A percentile compares a stretch with the other conserved stretches of the same genome.
phyloP scores from a whole-genome alignment of 2,113 vertebrate genomes.

The Oreochromis tanganicae region DNA sequence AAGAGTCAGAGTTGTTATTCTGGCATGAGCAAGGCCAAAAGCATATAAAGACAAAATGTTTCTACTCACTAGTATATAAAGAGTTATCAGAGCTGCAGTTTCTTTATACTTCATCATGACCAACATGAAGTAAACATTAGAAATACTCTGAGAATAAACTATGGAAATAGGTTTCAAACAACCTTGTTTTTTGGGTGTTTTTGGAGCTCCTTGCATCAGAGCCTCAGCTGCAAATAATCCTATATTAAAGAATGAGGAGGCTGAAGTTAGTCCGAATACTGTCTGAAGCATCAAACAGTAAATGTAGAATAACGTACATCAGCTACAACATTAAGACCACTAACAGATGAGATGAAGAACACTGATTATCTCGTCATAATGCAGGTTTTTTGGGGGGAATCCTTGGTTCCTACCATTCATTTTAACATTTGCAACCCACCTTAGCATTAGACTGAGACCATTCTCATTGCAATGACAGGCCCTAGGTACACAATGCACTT shows the following conservation, averaged over 20 bases:
- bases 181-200: not conserved
- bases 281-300: not conserved
- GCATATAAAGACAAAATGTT: accelerated
- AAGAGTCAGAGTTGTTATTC: not conserved
- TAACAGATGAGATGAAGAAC: accelerated
- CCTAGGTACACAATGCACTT: not conserved
- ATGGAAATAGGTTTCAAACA: not conserved
- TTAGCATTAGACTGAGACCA: not conserved
- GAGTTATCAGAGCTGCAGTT: not conserved
- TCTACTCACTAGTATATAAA: not conserved
- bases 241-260: not conserved
- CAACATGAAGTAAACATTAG: not conserved
- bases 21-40: not conserved
- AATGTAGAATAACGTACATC: not conserved
- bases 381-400: not conserved
- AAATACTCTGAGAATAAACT: not conserved
- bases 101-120: not conserved
- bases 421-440: not conserved
- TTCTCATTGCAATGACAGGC: accelerated
- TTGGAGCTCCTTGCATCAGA: not conserved
- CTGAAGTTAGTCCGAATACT: not conserved
- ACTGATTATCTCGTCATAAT: accelerated
- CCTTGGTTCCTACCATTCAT: not conserved
- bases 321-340: not conserved
- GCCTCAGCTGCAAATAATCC: not conserved